Base-by-base conservation (phyloP, 2,888 invertebrate genomes). In the Microctonus brassicae region DNA sequence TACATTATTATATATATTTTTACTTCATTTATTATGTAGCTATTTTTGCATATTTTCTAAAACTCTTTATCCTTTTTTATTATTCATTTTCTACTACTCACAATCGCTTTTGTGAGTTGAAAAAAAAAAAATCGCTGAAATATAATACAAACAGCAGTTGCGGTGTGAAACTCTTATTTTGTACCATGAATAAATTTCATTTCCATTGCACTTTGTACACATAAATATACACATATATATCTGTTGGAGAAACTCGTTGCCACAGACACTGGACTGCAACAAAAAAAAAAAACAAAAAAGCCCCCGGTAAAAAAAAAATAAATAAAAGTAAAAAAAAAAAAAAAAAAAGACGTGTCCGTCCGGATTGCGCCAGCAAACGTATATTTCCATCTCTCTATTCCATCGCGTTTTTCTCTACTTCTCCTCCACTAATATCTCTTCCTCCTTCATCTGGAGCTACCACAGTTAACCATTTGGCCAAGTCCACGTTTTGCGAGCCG, bases 401-500 rank as follows among this genome's bases (percentile, higher is more conserved):
- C 29, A 3, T 7, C 3, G 29, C 29, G 29, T 29, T 7, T 29
- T 7, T 39, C 53, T 36, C 57, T 42, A 17, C 47, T 17, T 17
- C 47, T n/a, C 17, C 47, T n/a, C 17, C 17, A 47, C 47, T 1
- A 47, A 7, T 2, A 47, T n/a, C 47, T n/a, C 36, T 4, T 36
- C 10, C 10, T 36, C 10, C 36, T 10, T n/a, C 47, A 47, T 47
- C 47, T 47, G 17, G 3, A 1, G 33, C 20, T 52, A 64, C 53
- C 64, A 39, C 64, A 39, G 64, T 60, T 65, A 70, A 70, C 58
- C 52, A 63, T 70, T 70, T 70, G 33, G 34, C 70, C 64, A 61
- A 36, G 39, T 70, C 63, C 64, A 70, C 70, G 26, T 70, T 64
- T 64, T 33, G 64, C 64, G 29, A 62, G 53, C 57, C 69, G 29